Percentiles rank a stretch among this genome's conserved stretches.
Evolutionary conservation across 2,888 invertebrate genomes (phyloP).

Genomic region (Lottia gigantea): DNA sequence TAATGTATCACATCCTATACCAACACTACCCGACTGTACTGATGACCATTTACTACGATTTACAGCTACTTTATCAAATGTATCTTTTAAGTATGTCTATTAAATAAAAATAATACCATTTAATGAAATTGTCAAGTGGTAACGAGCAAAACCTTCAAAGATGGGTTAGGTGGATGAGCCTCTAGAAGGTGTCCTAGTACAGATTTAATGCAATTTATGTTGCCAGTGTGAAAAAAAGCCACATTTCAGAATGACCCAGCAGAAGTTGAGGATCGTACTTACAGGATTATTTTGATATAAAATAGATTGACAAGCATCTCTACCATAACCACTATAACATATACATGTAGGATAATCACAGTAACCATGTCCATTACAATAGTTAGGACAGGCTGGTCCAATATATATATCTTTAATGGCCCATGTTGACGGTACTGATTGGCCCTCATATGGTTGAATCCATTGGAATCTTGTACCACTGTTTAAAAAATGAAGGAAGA

Average conservation of each 20-base stretch:
- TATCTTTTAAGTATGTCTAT: conserved; percentile 63
- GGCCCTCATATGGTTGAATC: conserved; percentile 52
- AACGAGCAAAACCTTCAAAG: neutral
- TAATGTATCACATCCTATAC: conserved; percentile 53
- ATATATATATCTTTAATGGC: conserved; percentile 67
- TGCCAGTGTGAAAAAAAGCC: too few relatives aligned
- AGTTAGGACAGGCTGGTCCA: conserved; percentile 63
- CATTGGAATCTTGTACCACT: conserved; percentile 66
- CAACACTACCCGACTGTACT: conserved; percentile 61
- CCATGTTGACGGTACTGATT: conserved; percentile 50
- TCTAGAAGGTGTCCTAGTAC: neutral
- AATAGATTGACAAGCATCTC: conserved; percentile 45
- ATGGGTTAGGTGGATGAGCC: neutral
- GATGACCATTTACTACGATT: conserved; percentile 57
- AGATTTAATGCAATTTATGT: neutral
- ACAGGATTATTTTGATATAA: conserved; percentile 37
- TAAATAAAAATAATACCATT: neutral
- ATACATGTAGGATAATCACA: conserved; percentile 57
- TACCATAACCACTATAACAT: conserved; percentile 58
- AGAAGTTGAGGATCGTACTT: conserved; percentile 13
- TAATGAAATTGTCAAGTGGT: neutral
- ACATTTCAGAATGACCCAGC: too few relatives aligned
- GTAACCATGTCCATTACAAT: conserved; percentile 67
- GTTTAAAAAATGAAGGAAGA: conserved; percentile 13
- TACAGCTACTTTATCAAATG: conserved; percentile 50